Conservation (phyloP, 35 echinoderm and acorn worm species). For the Chiridota heheva region DNA sequence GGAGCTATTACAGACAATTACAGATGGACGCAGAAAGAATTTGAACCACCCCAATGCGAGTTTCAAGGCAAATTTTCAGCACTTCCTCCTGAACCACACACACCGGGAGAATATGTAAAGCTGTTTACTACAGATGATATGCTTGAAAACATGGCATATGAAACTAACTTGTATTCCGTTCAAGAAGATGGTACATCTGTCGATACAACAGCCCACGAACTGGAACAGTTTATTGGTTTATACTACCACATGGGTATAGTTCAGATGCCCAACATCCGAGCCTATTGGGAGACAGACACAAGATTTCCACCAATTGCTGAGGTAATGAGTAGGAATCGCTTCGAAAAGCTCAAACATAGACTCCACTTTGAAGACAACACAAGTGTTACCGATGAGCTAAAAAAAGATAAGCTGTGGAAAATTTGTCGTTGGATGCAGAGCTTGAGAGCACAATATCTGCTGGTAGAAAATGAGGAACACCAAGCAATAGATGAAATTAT, state of each 20-base stretch:
- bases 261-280: constrained; percentile 19
- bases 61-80: constrained; percentile 13
- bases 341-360: constrained; percentile 4
- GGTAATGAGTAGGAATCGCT: constrained; percentile 24
- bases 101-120: neutral
- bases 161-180: neutral
- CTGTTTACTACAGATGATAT: neutral
- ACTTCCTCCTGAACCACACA: neutral
- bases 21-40: neutral
- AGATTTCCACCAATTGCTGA: constrained; percentile 14
- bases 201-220: neutral
- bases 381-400: constrained; percentile 16
- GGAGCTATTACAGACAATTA: no score
- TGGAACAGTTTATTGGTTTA: constrained; percentile 44
- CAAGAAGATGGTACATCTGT: neutral
- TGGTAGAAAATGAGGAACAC: neutral
- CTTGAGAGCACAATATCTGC: neutral
- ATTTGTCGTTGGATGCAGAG: neutral
- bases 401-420: constrained; percentile 37
- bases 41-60: neutral
- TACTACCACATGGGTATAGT: constrained; percentile 38
- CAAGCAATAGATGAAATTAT: constrained; percentile 35
- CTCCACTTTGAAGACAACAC: constrained; percentile 19
- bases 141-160: neutral
- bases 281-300: constrained; percentile 29